Conservation (phyloP, 2,113 vertebrate genomes). For the Scophthalmus maximus region DNA sequence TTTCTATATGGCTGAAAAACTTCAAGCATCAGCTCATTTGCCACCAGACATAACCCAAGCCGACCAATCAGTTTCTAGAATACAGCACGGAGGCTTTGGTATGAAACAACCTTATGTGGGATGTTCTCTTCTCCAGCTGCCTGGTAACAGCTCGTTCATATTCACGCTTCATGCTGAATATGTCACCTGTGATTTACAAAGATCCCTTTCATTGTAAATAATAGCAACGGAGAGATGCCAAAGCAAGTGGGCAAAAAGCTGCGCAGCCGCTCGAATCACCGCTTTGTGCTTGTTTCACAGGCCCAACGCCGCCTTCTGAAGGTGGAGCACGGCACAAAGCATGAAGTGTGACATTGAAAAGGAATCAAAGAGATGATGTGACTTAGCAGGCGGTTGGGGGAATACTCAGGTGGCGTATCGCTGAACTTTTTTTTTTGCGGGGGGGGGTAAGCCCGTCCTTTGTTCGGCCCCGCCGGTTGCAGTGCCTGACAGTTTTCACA, state of each 20-base stretch:
- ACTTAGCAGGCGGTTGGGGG: constrained; percentile 39
- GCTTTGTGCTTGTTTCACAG: constrained; percentile 10
- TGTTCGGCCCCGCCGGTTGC: constrained; percentile 28
- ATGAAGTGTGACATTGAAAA: constrained; percentile 72
- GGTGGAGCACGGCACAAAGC: constrained; percentile 33
- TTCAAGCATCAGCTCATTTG: too few species aligned
- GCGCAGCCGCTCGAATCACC: not conserved
- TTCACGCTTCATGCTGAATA: constrained; percentile 1
- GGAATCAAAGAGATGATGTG: constrained; percentile 57
- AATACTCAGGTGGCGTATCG: constrained; percentile 37
- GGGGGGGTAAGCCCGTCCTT: constrained; percentile 44
- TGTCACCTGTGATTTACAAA: constrained; percentile 4
- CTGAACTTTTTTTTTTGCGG: constrained; percentile 21
- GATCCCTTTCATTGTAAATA: not conserved
- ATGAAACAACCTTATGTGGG: not conserved
- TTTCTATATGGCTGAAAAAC: too few species aligned
- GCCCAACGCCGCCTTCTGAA: not conserved
- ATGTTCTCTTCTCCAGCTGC: not conserved
- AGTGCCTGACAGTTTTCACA: constrained; percentile 42
- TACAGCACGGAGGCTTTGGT: not conserved
- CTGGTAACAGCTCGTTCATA: not conserved
- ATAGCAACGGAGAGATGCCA: not conserved
- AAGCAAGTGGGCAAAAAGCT: not conserved
- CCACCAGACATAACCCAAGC: not conserved
- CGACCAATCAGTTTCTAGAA: not conserved